Evolutionary conservation across 2,797 vertebrate genomes (phyloP).

Genomic region (Malacoctenus gilli): DNA sequence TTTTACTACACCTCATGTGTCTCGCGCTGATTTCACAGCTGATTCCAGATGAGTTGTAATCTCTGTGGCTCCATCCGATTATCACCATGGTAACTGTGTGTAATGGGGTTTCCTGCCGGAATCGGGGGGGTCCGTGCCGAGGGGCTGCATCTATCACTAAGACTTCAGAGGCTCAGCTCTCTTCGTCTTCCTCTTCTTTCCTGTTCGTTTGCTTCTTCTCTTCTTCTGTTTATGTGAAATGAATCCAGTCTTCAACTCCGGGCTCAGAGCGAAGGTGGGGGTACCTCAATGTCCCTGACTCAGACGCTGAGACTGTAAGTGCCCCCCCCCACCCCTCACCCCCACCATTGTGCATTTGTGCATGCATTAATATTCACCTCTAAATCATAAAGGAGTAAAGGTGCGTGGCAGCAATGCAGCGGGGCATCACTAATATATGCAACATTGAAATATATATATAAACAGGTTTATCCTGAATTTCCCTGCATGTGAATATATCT

Average conservation of each 20-base stretch:
- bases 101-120: slow-evolving; percentile 54
- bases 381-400: not conserved
- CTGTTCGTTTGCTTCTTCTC: slow-evolving; percentile 14
- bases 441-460: slow-evolving; percentile 5
- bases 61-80: slow-evolving; percentile 63
- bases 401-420: slow-evolving; percentile 2
- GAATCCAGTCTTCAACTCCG: slow-evolving; percentile 85
- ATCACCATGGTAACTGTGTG: slow-evolving; percentile 75
- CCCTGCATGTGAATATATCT: not conserved
- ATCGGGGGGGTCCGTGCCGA: slow-evolving; percentile 25
- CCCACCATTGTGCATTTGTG: slow-evolving; percentile 47
- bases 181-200: slow-evolving; percentile 27
- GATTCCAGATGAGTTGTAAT: slow-evolving; percentile 62
- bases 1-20: slow-evolving; percentile 7
- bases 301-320: slow-evolving; percentile 97
- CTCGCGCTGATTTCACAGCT: slow-evolving; percentile 38
- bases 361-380: slow-evolving; percentile 33
- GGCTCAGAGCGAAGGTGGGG: slow-evolving; percentile 91
- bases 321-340: too few relatives aligned
- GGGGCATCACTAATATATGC: slow-evolving; percentile 12
- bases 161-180: slow-evolving; percentile 51
- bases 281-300: slow-evolving; percentile 93
- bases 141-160: slow-evolving; percentile 51
- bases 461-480: slow-evolving; percentile 2
- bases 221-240: slow-evolving; percentile 13